Base-by-base conservation (phyloP, 2,797 vertebrate genomes). In the Miichthys miiuy region DNA sequence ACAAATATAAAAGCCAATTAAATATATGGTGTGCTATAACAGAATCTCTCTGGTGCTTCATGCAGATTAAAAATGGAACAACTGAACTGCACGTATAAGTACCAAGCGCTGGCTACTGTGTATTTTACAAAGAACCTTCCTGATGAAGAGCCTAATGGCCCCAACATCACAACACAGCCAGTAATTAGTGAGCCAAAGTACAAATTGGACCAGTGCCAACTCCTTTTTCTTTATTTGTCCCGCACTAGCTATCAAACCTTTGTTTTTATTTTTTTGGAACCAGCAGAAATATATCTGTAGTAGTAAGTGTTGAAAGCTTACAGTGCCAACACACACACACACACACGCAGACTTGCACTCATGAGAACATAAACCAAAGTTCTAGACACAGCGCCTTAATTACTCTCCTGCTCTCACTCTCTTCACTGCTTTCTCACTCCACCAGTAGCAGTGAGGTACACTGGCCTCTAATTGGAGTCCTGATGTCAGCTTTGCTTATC, bases 401-500 rank as follows among this genome's bases (percentile, higher is more conserved):
- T 92, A 86, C 86, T 89, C 75, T 79, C 64, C 70, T 6, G 44
- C 71, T 87, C 82, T 21, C 27, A 23, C 64, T 77, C 47, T 74
- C 62, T 72, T 79, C 56, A 23, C 48, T 41, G 17, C 76, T 25
- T 67, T 76, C 68, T 84, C 56, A 51, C 76, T 82, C 82, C 56
- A 62, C 63, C 76, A 62, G 64, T 44, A 75, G 66, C 72, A 57
- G 62, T 51, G 23, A 79, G 71, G 42, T 76, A 51, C 68, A n/a
- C 79, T 68, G 73, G 86, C 79, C 87, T 89, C 88, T 95, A 94
- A 95, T 94, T 94, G 90, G 85, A 80, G 87, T 93, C 86, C 86
- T 90, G 79, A 91, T 94, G 91, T 93, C 89, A 83, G 86, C 73
- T 85, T 86, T 85, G 75, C 89, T 88, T 88, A 86, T 82, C 87